Base-by-base conservation (phyloP, 2,113 vertebrate genomes). In the Ellobius talpinus region DNA sequence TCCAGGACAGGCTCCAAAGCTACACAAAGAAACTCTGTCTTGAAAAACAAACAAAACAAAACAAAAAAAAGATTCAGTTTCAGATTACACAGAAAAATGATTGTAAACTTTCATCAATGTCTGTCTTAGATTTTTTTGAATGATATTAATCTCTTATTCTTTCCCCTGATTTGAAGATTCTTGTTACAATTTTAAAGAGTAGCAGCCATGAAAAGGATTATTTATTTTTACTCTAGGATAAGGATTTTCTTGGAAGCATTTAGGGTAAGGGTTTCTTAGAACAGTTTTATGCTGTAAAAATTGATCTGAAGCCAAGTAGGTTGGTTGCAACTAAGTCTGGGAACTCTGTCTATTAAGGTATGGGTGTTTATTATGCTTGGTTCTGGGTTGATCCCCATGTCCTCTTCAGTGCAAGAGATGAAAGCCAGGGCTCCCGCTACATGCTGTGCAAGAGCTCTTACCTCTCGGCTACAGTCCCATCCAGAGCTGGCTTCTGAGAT, bases 181-280 rank as follows among this genome's bases (percentile, higher is more conserved):
- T 76, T 14, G 6, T 84, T 92, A 96, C 68, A 72, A 0, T 78
- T 93, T 96, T 87, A 90, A 86, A 92, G 79, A 92, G 74, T 55
- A 84, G 74, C 33, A 82, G 47, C 61, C 33, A 65, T 39, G 50
- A 90, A 87, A 94, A 61, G 13, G 39, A 5, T 24, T 89, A 12
- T 45, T 79, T 63, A 7, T 61, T 96, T 89, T 72, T 77, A 58
- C 26, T 90, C 52, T 65, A 50, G 45, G 47, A 50, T 87, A 77
- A 82, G 79, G 23, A 76, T 68, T 79, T 50, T 87, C 63, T 88
- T 81, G 29, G 92, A 55, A 92, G 72, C 66, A 90, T 93, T 63
- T 76, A 96, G 14, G 31, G 81, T 77, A 58, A 33, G 73, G 45
- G 36, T 47, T 47, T 68, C 13, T 90, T 90, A 55, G 24, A 68